These are phyloP conservation scores for Ectemnius lituratus DNA, from an alignment of 2,888 invertebrate genomes.

Conservation along the genomic window DNA sequence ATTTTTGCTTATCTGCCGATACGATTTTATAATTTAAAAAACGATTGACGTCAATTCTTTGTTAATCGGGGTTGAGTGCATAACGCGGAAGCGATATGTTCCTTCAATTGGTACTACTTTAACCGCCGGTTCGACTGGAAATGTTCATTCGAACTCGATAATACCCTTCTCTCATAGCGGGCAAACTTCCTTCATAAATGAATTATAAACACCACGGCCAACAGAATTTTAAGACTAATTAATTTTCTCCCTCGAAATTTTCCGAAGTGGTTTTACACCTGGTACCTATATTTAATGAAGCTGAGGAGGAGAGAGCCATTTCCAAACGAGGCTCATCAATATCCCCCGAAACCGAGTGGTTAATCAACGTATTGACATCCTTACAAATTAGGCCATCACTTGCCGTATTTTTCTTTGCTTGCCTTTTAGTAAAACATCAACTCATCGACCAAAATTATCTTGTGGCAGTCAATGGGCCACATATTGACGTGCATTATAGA, in stretches of 20 bases:
- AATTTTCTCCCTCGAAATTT: not conserved
- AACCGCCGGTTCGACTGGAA: too few species aligned
- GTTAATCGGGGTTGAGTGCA: not conserved
- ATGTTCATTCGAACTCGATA: too few species aligned
- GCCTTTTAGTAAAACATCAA: too few species aligned
- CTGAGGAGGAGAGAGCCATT: not conserved
- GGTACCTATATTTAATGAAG: not conserved
- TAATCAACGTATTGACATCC: too few species aligned
- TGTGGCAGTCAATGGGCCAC: too few species aligned
- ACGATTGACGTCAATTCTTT: not conserved
- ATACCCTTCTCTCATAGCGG: too few species aligned
- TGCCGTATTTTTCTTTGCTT: too few species aligned
- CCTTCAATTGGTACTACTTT: not conserved
- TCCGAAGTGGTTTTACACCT: not conserved
- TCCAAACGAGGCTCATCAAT: not conserved
- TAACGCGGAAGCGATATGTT: not conserved
- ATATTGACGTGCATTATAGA: too few species aligned
- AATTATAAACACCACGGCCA: not conserved
- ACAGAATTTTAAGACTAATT: not conserved
- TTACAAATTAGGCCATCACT: too few species aligned
- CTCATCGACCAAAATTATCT: too few species aligned
- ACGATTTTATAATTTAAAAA: constrained; percentile 17
- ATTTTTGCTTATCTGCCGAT: constrained; percentile 38
- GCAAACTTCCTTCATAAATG: not conserved
- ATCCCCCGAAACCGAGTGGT: not conserved